Percentiles rank a stretch among this genome's conserved stretches.
These are phyloP conservation scores for Leptinotarsa undecemlineata DNA, from an alignment of 1,140 invertebrate genomes.

Conservation along the genomic window DNA sequence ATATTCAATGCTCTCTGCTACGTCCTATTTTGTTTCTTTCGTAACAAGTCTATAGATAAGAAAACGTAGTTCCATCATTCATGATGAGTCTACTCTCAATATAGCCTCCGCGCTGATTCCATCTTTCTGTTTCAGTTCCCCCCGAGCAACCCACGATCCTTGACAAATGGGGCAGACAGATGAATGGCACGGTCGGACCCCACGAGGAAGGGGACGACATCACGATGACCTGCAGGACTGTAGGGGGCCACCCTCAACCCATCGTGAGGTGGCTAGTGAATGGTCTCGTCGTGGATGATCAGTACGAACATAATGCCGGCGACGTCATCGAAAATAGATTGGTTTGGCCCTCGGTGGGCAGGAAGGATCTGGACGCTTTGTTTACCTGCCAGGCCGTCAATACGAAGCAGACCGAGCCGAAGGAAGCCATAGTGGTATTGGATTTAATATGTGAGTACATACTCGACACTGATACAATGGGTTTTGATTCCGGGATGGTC, in stretches of 20 bases:
- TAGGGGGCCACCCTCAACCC: conserved; percentile 68
- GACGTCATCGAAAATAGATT: conserved; percentile 85
- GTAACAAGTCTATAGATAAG: no score
- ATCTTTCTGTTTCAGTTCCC: conserved; percentile 67
- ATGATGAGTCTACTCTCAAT: no score
- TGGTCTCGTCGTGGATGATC: conserved; percentile 74
- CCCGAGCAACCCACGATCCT: conserved; percentile 83
- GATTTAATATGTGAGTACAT: conserved; percentile 80
- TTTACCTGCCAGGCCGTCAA: conserved; percentile 85
- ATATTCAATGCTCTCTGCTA: no score
- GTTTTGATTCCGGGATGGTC: neutral
- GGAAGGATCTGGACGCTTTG: conserved; percentile 79
- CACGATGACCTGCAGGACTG: conserved; percentile 67
- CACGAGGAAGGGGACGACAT: conserved; percentile 74
- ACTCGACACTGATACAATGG: neutral
- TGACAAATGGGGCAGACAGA: conserved; percentile 72
- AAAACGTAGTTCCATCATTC: no score
- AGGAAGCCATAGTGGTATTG: conserved; percentile 72
- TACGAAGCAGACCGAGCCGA: conserved; percentile 76
- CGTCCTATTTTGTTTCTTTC: no score
- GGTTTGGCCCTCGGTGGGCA: conserved; percentile 70
- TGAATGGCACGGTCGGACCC: conserved; percentile 76
- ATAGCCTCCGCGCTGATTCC: no score
- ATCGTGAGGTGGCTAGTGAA: conserved; percentile 74
- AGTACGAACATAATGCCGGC: conserved; percentile 78